Base-by-base conservation (phyloP, 2,797 vertebrate species). In the Astyanax mexicanus region DNA sequence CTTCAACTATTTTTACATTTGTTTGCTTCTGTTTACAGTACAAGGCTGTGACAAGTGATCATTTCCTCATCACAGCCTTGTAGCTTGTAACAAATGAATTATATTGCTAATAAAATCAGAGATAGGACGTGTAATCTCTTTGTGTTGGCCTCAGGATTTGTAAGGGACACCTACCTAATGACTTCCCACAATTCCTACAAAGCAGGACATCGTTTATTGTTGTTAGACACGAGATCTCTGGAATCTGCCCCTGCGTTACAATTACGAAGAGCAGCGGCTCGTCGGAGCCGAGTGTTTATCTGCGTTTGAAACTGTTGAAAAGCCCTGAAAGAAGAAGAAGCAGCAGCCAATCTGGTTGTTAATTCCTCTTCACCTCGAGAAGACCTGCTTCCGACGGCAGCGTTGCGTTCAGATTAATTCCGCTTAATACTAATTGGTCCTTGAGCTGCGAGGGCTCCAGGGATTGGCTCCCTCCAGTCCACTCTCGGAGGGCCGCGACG, bases 391-490 rank as follows among this genome's bases (percentile, higher is more conserved):
- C 88, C 90, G 92, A 70, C 89, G 88, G 86, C 86, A 90, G 90
- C 85, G 88, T 91, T 89, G 89, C 81, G 79, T 90, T 90, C 89
- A 91, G 93, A 94, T 94, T 94, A 93, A 94, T 93, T 93, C 87
- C 52, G 83, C 87, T 91, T 93, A 94, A 94, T 93, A 90, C 91
- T 93, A 94, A 93, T 94, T 94, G 93, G 92, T 92, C 92, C 91
- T 92, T 88, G 80, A 88, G 88, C 90, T 73, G 87, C 77, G 86
- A 81, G 78, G 80, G 80, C 88, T 90, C 92, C 85, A 54, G 81
- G 83, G 88, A 88, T 72, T 51, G 77, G 85, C 80, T 93, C 92
- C 92, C 92, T 90, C 90, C 84, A 91, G 92, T 92, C 91, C 89
- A 89, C 87, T 89, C 89, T 91, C 89, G 49, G 81, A 80, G 86